Conservation (phyloP, 2,888 invertebrate species). For the Craniophora ligustri region DNA sequence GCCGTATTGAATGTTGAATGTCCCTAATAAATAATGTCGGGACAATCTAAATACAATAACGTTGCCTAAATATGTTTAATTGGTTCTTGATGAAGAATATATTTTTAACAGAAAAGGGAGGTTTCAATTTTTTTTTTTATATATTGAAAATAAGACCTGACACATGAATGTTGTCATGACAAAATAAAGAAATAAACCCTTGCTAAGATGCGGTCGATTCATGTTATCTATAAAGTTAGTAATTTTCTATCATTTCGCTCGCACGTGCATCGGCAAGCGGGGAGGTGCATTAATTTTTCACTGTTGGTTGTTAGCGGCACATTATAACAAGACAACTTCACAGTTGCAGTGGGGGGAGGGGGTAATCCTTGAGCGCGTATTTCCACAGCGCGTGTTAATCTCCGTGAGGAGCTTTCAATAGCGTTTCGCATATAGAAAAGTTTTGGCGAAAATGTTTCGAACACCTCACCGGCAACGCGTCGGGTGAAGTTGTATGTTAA, state of each 20-base stretch:
- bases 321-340: slow-evolving; percentile 82
- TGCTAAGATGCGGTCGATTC: no score
- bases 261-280: slow-evolving; percentile 45
- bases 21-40: no score
- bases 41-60: no score
- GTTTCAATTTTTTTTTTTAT: no score
- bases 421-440: slow-evolving; percentile 85
- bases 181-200: no score
- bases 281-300: slow-evolving; percentile 64
- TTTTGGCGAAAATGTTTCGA: slow-evolving; percentile 84
- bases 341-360: slow-evolving; percentile 63
- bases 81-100: slow-evolving; percentile 13
- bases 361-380: slow-evolving; percentile 84
- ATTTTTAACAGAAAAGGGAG: no score
- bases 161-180: no score
- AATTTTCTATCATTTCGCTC: slow-evolving; percentile 21
- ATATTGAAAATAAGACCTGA: no score
- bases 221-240: no score
- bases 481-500: slow-evolving; percentile 83
- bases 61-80: no score
- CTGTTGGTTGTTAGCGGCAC: slow-evolving; percentile 56
- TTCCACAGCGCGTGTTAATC: slow-evolving; percentile 84
- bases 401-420: slow-evolving; percentile 85
- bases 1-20: no score
- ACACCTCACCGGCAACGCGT: slow-evolving; percentile 74